Conservation (phyloP, 2,113 vertebrate species). For the Rhegmatorhina hoffmannsi region DNA sequence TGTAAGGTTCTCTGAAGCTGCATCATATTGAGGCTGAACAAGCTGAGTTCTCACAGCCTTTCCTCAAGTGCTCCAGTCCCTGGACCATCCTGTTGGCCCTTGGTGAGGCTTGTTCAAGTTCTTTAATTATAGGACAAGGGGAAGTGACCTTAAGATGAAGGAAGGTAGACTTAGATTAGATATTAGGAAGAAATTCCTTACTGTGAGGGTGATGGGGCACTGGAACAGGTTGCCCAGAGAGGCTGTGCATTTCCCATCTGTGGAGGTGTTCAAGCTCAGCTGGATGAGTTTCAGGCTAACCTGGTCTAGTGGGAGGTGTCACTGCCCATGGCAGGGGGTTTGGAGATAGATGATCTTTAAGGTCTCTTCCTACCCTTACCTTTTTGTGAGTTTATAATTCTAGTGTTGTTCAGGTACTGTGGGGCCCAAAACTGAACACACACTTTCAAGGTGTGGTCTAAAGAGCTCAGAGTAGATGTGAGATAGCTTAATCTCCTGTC, state of each 20-base stretch:
- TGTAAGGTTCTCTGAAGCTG: not conserved
- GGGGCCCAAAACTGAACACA: not conserved
- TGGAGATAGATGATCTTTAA: not conserved
- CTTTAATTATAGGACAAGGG: not conserved
- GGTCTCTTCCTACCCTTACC: not conserved
- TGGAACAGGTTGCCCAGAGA: not conserved
- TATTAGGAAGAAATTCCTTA: not conserved
- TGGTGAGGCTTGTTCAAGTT: not conserved
- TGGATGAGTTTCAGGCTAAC: not conserved
- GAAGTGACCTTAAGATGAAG: not conserved
- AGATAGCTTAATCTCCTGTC: not conserved
- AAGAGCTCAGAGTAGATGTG: not conserved
- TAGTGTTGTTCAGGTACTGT: not conserved
- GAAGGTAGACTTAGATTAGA: not conserved
- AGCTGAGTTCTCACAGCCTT: not conserved
- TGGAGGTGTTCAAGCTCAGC: not conserved
- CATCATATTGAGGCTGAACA: not conserved
- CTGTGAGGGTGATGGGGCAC: not conserved
- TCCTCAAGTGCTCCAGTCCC: not conserved
- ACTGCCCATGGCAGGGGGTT: rapidly evolving
- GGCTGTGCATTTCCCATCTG: not conserved
- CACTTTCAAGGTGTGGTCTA: not conserved
- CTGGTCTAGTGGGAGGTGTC: not conserved
- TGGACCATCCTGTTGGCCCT: not conserved
- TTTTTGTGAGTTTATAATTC: not conserved